Base-by-base conservation (phyloP, 2,888 invertebrate genomes). In the Plebejus argus region DNA sequence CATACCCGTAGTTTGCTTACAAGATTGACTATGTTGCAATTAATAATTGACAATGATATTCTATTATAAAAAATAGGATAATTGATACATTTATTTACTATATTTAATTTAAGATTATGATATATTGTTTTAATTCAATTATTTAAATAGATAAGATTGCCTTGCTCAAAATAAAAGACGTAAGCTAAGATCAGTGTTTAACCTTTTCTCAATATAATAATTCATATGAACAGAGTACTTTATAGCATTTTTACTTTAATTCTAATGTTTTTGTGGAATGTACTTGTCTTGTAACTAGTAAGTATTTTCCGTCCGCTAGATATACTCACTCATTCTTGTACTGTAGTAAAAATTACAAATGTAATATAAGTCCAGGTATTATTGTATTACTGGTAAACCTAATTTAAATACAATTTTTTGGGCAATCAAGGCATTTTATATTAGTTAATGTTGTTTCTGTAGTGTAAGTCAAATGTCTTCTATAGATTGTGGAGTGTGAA, bases 401-500 rank as follows among this genome's bases (percentile, higher is more conserved):
- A 28, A 28, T 66, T 15, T 28, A 28, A 66, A 66, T 66, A 49
- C 23, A 49, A n/a, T 74, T 49, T 71, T 39, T 80, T 81, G 81
- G 84, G 82, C 82, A 85, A 87, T 87, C 89, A 88, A 90, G 90
- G 91, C 90, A 86, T 84, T 88, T 86, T 84, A 85, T 76, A 84
- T 83, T 83, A 80, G 82, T 80, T 82, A 82, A 79, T 84, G 87
- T 89, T 88, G 87, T 91, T 89, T 89, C 89, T 87, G 80, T 88
- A 88, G 82, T 87, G 84, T 87, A 89, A 89, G 87, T 87, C 85
- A 86, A 86, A 88, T 90, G 88, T 91, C 88, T 90, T 88, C 86
- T 88, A 88, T 88, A 77, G 72, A 77, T 77, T 58, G 86, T 88
- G 86, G 86, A 87, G 92, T 92, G 92, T 93, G 93, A 90, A 89